Conservation (phyloP, 2,113 vertebrate genomes). For the Datnioides undecimradiatus region DNA sequence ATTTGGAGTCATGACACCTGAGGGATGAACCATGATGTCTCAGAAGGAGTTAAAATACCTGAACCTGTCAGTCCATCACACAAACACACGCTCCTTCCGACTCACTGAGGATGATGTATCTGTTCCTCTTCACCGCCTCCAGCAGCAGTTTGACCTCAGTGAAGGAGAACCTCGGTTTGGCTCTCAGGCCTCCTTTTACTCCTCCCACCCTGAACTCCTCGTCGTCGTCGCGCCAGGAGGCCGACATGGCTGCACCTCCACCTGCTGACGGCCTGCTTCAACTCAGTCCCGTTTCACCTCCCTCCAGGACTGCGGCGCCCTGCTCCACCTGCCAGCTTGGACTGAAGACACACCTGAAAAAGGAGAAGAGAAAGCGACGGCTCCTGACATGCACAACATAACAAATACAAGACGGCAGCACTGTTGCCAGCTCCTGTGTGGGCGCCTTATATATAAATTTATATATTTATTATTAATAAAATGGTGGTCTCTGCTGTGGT, state of each 20-base stretch:
- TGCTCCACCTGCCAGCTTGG: background rate
- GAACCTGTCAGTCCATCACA: no score
- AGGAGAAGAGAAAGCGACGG: background rate
- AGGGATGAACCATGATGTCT: no score
- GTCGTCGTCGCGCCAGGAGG: conserved; percentile 55
- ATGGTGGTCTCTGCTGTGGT: background rate
- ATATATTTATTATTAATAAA: no score
- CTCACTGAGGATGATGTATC: conserved; percentile 79
- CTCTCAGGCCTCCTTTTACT: background rate
- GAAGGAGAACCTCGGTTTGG: conserved; percentile 76
- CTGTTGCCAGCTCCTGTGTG: no score
- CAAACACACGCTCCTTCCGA: background rate
- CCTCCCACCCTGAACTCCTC: conserved; percentile 46
- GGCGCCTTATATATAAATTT: no score
- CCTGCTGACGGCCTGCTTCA: background rate
- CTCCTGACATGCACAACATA: background rate
- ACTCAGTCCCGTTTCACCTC: background rate
- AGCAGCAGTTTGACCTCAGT: conserved; percentile 72
- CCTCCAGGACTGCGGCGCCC: background rate
- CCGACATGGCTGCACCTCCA: conserved; percentile 30
- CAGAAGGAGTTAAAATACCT: no score
- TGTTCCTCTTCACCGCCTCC: conserved; percentile 76
- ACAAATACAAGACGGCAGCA: no score
- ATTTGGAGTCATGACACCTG: no score
- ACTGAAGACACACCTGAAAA: background rate